phyloP scores from a whole-genome alignment of 2,888 invertebrate species.

The Gymnosoma rotundatum region DNA sequence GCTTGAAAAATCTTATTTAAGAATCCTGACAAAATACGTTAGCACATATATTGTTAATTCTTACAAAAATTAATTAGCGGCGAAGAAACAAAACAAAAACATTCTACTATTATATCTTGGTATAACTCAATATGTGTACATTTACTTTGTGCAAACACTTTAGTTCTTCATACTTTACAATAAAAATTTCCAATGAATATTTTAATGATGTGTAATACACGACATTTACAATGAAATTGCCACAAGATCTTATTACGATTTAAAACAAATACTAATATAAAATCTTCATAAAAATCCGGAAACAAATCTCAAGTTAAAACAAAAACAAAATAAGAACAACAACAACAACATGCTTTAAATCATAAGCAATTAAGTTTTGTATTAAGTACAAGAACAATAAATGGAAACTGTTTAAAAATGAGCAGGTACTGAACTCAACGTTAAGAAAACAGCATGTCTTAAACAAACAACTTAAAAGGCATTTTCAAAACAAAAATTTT shows the following conservation, averaged over 20 bases:
- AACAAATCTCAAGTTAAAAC: not conserved
- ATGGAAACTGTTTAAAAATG: not conserved
- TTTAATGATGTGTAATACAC: not conserved
- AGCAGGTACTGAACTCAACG: slow-evolving; percentile 32
- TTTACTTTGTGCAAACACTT: not conserved
- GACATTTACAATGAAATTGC: not conserved
- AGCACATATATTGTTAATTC: no score
- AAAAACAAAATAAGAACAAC: no score
- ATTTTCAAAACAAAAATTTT: slow-evolving; percentile 33
- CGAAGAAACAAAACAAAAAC: no score
- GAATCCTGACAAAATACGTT: no score
- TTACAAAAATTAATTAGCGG: no score
- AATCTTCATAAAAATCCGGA: not conserved
- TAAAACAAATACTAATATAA: not conserved
- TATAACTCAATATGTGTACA: no score
- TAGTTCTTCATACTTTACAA: not conserved
- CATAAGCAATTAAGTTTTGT: no score
- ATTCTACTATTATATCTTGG: no score
- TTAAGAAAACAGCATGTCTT: slow-evolving; percentile 52
- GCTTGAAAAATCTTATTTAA: no score
- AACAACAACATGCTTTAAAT: not conserved
- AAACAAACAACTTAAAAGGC: not conserved
- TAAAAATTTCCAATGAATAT: not conserved
- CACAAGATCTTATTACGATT: no score
- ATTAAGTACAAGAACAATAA: not conserved